Conservation (phyloP, 1,140 invertebrate species). For the Microplitis demolitor region DNA sequence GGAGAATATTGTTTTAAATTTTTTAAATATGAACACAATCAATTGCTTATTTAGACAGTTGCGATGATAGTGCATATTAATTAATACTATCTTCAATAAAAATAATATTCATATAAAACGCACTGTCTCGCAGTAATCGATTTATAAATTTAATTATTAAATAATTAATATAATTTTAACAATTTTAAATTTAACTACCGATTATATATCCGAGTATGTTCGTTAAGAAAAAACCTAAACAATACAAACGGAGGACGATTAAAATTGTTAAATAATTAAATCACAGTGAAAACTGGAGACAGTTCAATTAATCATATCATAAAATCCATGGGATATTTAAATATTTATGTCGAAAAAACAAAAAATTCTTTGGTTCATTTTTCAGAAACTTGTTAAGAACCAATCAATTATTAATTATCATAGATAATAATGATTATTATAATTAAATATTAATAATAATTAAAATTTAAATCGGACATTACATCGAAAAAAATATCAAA, state of each 20-base stretch:
- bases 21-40: constrained; percentile 20
- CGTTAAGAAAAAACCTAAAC: background rate
- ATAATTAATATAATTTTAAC: background rate
- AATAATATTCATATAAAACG: constrained; percentile 18
- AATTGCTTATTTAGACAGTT: constrained; percentile 20
- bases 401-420: constrained; percentile 4
- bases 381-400: constrained; percentile 8
- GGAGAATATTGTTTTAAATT: background rate
- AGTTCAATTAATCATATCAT: background rate
- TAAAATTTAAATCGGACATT: background rate
- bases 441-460: background rate
- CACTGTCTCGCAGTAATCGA: constrained; percentile 18
- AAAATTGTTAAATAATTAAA: background rate
- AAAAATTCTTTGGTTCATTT: constrained; percentile 21
- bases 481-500: constrained; percentile 9
- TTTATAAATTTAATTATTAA: constrained; percentile 2
- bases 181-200: background rate
- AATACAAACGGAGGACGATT: background rate
- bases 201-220: background rate
- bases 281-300: constrained; percentile 1
- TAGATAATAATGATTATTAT: background rate
- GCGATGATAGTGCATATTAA: constrained; percentile 18
- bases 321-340: background rate
- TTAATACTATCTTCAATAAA: constrained; percentile 12
- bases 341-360: constrained; percentile 1